Conservation (phyloP, 2,113 vertebrate species). For the Corythoichthys haematopterus region DNA sequence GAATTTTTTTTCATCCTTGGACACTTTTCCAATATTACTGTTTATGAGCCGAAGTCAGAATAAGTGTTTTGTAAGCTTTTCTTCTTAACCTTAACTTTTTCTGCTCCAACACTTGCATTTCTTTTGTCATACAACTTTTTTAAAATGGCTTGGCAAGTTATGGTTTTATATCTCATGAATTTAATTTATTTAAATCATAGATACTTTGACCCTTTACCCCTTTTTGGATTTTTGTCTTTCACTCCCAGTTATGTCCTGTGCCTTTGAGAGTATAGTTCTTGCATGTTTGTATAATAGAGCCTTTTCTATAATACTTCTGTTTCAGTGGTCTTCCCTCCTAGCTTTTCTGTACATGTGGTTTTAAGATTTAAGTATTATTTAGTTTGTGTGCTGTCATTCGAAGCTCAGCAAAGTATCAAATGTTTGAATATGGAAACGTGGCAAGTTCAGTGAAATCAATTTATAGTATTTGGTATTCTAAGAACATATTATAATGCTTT, state of each 20-base stretch:
- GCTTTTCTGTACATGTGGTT: constrained; percentile 9
- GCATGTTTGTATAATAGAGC: constrained; percentile 51
- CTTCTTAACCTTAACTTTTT: constrained; percentile 29
- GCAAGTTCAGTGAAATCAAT: constrained; percentile 19
- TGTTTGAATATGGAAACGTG: constrained; percentile 12
- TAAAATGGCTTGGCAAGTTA: constrained; percentile 41
- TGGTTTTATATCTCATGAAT: constrained; percentile 60
- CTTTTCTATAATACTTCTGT: constrained; percentile 40
- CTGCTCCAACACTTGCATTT: constrained; percentile 34
- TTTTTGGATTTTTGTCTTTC: constrained; percentile 40
- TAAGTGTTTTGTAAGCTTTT: constrained; percentile 38
- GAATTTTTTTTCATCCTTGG: constrained; percentile 29
- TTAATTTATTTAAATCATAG: constrained; percentile 70
- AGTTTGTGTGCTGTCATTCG: constrained; percentile 6
- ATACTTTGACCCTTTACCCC: constrained; percentile 25
- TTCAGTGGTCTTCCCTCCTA: constrained; percentile 27
- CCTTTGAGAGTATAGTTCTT: constrained; percentile 53
- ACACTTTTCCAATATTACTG: constrained; percentile 49
- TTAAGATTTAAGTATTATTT: constrained; percentile 22
- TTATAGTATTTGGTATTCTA: constrained; percentile 52
- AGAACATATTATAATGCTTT: not conserved
- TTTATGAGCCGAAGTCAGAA: constrained; percentile 40
- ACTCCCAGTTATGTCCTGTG: constrained; percentile 46
- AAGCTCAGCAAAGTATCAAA: constrained; percentile 1
- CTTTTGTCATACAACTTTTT: constrained; percentile 35